Conservation (phyloP, 2,888 invertebrate species). For the Epistrophe grossulariae region DNA sequence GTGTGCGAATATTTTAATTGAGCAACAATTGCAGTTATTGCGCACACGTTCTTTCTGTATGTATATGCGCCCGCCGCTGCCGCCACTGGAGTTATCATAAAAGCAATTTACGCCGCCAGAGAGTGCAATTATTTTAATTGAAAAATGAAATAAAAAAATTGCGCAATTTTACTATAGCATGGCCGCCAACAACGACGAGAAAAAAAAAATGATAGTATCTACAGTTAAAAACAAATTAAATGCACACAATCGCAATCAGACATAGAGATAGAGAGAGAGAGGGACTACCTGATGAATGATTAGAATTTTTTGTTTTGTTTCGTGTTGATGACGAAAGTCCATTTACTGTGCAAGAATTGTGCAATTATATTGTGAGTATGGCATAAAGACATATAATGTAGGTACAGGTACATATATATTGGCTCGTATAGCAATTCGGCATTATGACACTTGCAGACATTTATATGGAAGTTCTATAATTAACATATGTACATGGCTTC, state of each 20-base stretch:
- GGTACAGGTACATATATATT: no score
- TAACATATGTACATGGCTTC: no score
- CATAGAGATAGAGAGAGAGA: not conserved
- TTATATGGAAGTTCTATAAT: no score
- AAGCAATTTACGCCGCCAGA: slow-evolving; percentile 66
- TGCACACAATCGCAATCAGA: not conserved
- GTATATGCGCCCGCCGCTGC: slow-evolving; percentile 1
- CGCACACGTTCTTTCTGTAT: slow-evolving; percentile 53
- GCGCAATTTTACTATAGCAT: slow-evolving; percentile 11
- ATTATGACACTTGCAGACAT: no score
- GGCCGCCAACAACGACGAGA: not conserved
- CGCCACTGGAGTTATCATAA: slow-evolving; percentile 60
- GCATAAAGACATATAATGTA: no score
- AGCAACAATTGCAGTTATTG: slow-evolving; percentile 70
- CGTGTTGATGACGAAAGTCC: slow-evolving; percentile 13
- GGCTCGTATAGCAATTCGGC: no score
- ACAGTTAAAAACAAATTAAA: slow-evolving; percentile 40
- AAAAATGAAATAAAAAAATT: slow-evolving; percentile 56
- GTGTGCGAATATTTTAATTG: slow-evolving; percentile 70
- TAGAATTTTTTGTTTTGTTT: slow-evolving; percentile 4
- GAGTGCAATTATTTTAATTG: slow-evolving; percentile 74
- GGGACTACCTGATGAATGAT: not conserved
- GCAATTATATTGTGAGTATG: not conserved
- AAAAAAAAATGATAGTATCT: slow-evolving; percentile 4
- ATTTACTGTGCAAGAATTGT: slow-evolving; percentile 8